phyloP scores from a whole-genome alignment of 2,113 vertebrate species.

The Tiliqua scincoides region DNA sequence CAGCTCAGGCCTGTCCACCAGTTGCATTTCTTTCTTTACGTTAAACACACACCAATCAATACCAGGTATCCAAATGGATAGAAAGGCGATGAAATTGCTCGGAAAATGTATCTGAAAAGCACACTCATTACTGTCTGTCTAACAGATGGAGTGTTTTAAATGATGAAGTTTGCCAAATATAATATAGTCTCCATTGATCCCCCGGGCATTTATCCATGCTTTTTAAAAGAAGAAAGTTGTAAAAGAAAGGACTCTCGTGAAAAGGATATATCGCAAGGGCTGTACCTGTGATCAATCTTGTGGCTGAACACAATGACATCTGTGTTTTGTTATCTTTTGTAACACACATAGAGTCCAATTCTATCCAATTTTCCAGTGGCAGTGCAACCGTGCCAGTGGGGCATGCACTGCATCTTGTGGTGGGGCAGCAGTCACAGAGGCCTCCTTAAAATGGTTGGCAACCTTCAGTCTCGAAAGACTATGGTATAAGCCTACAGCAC shows the following conservation, averaged over 20 bases:
- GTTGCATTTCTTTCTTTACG: not conserved
- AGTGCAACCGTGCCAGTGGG: no score
- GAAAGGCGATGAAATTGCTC: not conserved
- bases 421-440: no score
- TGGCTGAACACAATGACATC: slow-evolving; percentile 26
- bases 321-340: not conserved
- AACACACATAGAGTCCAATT: no score
- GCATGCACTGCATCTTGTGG: no score
- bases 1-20: not conserved
- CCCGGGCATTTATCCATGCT: slow-evolving; percentile 38
- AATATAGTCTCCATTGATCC: slow-evolving; percentile 27
- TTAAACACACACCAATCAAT: not conserved
- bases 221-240: slow-evolving; percentile 34
- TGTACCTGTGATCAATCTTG: slow-evolving; percentile 38
- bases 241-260: not conserved
- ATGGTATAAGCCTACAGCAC: no score
- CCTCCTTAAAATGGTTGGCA: no score
- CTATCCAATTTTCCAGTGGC: no score
- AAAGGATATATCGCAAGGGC: slow-evolving; percentile 34
- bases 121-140: not conserved
- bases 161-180: slow-evolving; percentile 29
- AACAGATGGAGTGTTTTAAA: slow-evolving; percentile 30
- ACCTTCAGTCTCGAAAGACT: no score
- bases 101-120: slow-evolving; percentile 18
- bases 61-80: slow-evolving; percentile 2